phyloP scores from a whole-genome alignment of 23 tunicate genomes.

The Phallusia fumigata region DNA sequence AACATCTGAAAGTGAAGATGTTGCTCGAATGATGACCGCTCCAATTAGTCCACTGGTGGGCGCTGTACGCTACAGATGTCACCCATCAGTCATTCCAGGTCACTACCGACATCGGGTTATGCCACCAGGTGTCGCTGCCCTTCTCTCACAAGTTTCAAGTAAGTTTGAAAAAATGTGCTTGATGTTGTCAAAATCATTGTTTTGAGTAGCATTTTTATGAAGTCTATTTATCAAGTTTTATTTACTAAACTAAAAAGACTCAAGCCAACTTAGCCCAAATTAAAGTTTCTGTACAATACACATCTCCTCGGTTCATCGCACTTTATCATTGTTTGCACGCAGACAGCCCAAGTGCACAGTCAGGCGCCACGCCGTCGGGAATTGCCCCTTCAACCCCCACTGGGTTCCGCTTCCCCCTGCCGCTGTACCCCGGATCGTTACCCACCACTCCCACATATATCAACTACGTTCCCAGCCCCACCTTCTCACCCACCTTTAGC shows the following conservation, averaged over 20 bases:
- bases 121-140: constrained; percentile 36
- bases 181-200: too few relatives aligned
- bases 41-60: constrained; percentile 92
- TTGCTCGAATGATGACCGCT: constrained; percentile 50
- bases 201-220: too few relatives aligned
- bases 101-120: constrained; percentile 58
- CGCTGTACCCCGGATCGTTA: constrained; percentile 90
- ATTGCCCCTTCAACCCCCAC: constrained; percentile 40
- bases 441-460: constrained; percentile 97
- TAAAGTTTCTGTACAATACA: too few relatives aligned
- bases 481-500: constrained; percentile 79
- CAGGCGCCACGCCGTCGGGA: constrained; percentile 8
- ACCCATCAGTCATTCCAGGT: constrained; percentile 79
- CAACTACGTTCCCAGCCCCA: constrained; percentile 82
- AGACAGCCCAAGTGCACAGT: constrained; percentile 60
- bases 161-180: background rate
- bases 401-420: constrained; percentile 69
- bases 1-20: constrained; percentile 80
- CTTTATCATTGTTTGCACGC: background rate
- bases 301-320: background rate
- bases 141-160: constrained; percentile 59
- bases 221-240: too few relatives aligned
- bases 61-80: constrained; percentile 66
- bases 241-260: too few relatives aligned
- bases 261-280: too few relatives aligned